These are phyloP conservation scores for Catajapyx aquilonaris DNA, from an alignment of 1,140 invertebrate species.

Conservation along the genomic window DNA sequence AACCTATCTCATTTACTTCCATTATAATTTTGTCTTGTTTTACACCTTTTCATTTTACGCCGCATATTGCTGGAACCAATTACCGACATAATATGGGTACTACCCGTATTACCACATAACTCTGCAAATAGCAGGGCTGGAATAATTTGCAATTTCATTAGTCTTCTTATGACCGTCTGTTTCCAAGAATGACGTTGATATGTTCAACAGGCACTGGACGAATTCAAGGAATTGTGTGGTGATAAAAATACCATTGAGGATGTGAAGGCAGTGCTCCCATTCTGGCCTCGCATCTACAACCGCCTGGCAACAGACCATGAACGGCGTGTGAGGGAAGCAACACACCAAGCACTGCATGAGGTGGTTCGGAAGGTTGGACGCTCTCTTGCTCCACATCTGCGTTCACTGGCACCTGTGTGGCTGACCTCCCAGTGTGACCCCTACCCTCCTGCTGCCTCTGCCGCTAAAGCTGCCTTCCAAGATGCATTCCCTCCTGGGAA, in stretches of 20 bases:
- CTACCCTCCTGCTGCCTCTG: conserved; percentile 51
- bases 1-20: too few species aligned
- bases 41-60: too few species aligned
- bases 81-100: too few species aligned
- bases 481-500: conserved; percentile 48
- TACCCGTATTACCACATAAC: too few species aligned
- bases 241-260: conserved; percentile 31
- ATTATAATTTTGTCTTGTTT: too few species aligned
- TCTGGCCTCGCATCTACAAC: conserved; percentile 57
- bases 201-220: conserved; percentile 42
- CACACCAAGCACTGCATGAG: conserved; percentile 40
- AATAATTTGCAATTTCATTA: not conserved
- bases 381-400: conserved; percentile 53
- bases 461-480: conserved; percentile 44
- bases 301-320: conserved; percentile 50
- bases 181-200: not conserved
- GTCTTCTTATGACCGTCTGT: not conserved
- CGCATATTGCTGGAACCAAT: too few species aligned
- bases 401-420: conserved; percentile 35
- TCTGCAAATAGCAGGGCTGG: too few species aligned
- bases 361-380: conserved; percentile 43
- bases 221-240: conserved; percentile 43
- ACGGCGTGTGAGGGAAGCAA: conserved; percentile 51
- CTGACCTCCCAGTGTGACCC: conserved; percentile 54
- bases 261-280: conserved; percentile 41